Conservation (phyloP, 2,888 invertebrate genomes). For the Spilosoma lubricipeda region DNA sequence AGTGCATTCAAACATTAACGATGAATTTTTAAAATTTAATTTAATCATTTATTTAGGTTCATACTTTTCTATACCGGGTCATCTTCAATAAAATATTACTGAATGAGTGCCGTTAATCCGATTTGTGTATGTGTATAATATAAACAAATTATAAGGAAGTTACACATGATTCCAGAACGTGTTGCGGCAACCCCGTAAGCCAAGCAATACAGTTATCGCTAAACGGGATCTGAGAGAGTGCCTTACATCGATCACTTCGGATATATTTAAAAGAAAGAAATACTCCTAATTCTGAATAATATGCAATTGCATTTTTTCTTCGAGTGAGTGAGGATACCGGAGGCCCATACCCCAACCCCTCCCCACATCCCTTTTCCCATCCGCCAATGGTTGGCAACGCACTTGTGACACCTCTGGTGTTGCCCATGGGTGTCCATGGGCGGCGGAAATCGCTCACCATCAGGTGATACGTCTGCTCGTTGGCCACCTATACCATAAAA, state of each 20-base stretch:
- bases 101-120: conserved; percentile 4
- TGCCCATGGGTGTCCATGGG: no score
- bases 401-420: no score
- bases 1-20: background rate
- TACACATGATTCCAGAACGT: conserved; percentile 14
- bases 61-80: background rate
- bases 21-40: no score
- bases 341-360: no score
- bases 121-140: background rate
- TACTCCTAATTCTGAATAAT: background rate
- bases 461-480: no score
- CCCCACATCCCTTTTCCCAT: no score
- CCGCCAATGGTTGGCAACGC: no score
- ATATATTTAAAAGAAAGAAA: background rate
- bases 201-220: conserved; percentile 20
- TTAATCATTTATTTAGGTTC: no score
- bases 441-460: no score
- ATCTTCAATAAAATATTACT: background rate
- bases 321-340: no score
- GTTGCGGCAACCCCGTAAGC: conserved; percentile 17
- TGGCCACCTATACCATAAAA: no score
- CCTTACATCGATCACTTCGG: background rate
- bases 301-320: background rate
- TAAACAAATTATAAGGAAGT: conserved; percentile 9
- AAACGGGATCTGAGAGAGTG: conserved; percentile 17